Conservation (phyloP, 1,140 invertebrate species). For the Drosophila leontia region DNA sequence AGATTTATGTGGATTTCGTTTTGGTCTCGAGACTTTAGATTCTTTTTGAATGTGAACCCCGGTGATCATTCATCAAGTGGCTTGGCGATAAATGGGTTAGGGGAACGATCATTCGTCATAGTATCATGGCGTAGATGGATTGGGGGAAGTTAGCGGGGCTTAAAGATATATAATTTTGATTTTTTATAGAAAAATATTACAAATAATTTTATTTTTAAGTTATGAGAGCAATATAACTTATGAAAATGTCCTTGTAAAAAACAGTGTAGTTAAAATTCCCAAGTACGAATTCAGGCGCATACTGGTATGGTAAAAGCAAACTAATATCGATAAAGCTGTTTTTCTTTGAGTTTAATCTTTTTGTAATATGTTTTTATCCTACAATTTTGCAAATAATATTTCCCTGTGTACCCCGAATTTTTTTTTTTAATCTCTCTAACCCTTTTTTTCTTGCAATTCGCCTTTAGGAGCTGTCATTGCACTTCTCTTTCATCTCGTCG, state of each 20-base stretch:
- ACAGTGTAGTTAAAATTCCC: neutral
- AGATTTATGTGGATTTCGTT: slow-evolving; percentile 66
- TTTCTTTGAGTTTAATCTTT: no score
- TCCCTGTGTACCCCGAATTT: neutral
- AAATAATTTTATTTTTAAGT: no score
- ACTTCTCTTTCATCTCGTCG: slow-evolving; percentile 50
- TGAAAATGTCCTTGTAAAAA: no score
- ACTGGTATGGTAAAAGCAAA: no score
- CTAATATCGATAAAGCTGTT: no score
- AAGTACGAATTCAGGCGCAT: neutral
- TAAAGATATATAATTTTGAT: neutral
- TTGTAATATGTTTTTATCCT: neutral
- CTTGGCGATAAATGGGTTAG: slow-evolving; percentile 35
- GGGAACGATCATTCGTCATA: slow-evolving; percentile 9
- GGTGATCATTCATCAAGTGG: slow-evolving; percentile 61
- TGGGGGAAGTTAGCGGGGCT: neutral
- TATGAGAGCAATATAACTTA: no score
- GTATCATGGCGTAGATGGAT: slow-evolving; percentile 2
- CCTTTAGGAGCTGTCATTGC: slow-evolving; percentile 47
- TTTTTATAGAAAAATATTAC: neutral
- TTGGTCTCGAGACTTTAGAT: slow-evolving; percentile 49
- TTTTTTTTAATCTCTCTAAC: slow-evolving; percentile 11
- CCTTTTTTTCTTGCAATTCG: slow-evolving; percentile 45
- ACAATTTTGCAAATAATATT: neutral
- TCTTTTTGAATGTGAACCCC: slow-evolving; percentile 41